These are phyloP conservation scores for Ecdyonurus torrentis DNA, from an alignment of 2,888 invertebrate genomes.

Conservation along the genomic window DNA sequence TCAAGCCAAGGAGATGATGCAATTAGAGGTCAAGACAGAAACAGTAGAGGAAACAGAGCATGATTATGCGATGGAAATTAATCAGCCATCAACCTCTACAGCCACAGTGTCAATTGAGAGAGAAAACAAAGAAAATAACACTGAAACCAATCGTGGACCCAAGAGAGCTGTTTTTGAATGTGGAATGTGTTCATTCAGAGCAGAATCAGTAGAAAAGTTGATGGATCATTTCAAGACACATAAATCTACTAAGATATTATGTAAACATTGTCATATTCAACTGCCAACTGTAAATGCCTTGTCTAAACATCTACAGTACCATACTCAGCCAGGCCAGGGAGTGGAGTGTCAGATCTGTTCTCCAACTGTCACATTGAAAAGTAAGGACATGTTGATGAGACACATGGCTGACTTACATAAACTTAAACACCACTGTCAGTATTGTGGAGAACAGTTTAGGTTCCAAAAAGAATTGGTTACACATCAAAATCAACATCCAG, in stretches of 20 bases:
- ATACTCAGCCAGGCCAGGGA: not conserved
- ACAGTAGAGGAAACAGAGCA: not conserved
- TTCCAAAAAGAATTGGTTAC: not conserved
- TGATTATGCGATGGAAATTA: not conserved
- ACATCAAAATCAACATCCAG: not conserved
- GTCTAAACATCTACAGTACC: not conserved
- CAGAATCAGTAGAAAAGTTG: not conserved
- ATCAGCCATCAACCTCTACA: not conserved
- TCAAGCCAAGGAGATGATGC: not conserved
- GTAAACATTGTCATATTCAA: not conserved
- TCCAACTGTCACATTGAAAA: not conserved
- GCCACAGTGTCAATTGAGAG: not conserved
- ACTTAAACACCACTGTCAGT: not conserved
- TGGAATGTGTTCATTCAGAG: not conserved
- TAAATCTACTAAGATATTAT: not conserved
- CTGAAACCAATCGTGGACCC: not conserved
- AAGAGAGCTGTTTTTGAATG: not conserved
- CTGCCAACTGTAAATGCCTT: not conserved
- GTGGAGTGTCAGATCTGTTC: not conserved
- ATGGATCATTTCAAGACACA: not conserved
- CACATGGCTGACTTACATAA: conserved; percentile 1
- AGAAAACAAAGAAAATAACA: not conserved
- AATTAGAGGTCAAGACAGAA: not conserved
- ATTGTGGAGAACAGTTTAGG: conserved; percentile 1
- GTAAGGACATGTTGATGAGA: not conserved